A percentile compares a stretch with the other conserved stretches of the same genome.
phyloP scores from a whole-genome alignment of 2,797 vertebrate genomes.

The Potorous gilbertii region DNA sequence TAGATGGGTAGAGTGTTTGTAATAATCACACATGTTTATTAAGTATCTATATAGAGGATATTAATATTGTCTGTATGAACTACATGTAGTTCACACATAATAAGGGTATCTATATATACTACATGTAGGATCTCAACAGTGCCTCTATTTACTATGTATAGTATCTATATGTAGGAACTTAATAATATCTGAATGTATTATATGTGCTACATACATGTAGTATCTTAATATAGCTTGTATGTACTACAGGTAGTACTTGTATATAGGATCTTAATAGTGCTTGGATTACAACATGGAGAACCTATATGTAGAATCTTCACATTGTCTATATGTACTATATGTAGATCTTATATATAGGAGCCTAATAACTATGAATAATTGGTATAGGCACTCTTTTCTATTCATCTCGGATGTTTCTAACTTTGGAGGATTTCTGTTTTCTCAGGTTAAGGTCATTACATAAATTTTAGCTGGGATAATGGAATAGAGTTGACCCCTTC shows the following conservation, averaged over 20 bases:
- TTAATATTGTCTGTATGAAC: not conserved
- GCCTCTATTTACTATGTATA: no score
- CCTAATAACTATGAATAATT: not conserved
- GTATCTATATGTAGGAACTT: no score
- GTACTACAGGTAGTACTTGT: no score
- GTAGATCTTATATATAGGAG: not conserved
- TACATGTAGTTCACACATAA: not conserved
- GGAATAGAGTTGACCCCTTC: not conserved
- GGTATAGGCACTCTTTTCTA: not conserved
- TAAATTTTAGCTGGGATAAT: not conserved
- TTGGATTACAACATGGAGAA: no score
- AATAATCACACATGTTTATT: not conserved
- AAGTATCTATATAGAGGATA: not conserved
- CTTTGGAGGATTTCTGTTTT: not conserved
- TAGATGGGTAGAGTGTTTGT: not conserved
- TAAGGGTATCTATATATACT: no score
- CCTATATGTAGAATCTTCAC: no score
- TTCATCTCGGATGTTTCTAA: not conserved
- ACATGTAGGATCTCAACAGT: no score
- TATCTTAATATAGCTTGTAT: no score
- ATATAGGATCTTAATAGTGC: no score
- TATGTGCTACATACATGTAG: no score
- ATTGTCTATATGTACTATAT: no score
- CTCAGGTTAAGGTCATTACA: not conserved
- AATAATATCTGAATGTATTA: no score